Evolutionary conservation across 1,140 invertebrate genomes (phyloP).

Genomic region (Aradophagus sp.): DNA sequence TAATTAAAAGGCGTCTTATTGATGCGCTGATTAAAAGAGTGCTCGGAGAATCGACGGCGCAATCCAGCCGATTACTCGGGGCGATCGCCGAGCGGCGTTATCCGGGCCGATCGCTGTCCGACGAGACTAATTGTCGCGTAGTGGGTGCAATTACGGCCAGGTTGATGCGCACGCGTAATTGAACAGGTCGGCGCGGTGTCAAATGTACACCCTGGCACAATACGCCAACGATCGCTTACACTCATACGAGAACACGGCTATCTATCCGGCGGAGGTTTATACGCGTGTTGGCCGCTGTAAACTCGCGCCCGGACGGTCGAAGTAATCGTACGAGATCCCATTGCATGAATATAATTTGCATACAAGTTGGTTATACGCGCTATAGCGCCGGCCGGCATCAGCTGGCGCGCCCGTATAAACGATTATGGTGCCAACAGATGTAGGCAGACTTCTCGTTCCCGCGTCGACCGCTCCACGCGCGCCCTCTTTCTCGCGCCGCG

Average conservation of each 20-base stretch:
- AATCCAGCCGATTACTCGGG: conserved; percentile 3
- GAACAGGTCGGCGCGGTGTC: conserved; percentile 57
- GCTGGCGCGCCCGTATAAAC: conserved; percentile 74
- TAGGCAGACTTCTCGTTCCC: conserved; percentile 66
- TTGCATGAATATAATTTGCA: conserved; percentile 77
- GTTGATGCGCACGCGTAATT: conserved; percentile 64
- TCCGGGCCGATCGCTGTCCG: conserved; percentile 46
- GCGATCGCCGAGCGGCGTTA: conserved; percentile 31
- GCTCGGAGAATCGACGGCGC: neutral
- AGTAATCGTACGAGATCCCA: conserved; percentile 74
- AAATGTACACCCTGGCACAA: conserved; percentile 45
- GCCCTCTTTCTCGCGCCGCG: conserved; percentile 9
- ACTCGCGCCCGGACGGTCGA: conserved; percentile 69
- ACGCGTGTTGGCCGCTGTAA: conserved; percentile 74
- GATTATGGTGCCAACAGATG: conserved; percentile 76
- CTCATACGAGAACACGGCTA: conserved; percentile 66
- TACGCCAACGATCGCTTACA: conserved; percentile 59
- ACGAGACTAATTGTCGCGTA: conserved; percentile 68
- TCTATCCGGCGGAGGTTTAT: conserved; percentile 72
- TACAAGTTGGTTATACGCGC: conserved; percentile 73
- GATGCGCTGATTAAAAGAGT: conserved; percentile 4
- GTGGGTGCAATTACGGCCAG: conserved; percentile 64
- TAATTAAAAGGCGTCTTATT: conserved; percentile 50
- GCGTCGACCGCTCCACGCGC: conserved; percentile 16
- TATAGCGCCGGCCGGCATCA: conserved; percentile 66